Percentiles rank a stretch among this genome's conserved stretches.
Evolutionary conservation across 2,113 vertebrate genomes (phyloP).

Genomic region (Cnemophilus loriae): DNA sequence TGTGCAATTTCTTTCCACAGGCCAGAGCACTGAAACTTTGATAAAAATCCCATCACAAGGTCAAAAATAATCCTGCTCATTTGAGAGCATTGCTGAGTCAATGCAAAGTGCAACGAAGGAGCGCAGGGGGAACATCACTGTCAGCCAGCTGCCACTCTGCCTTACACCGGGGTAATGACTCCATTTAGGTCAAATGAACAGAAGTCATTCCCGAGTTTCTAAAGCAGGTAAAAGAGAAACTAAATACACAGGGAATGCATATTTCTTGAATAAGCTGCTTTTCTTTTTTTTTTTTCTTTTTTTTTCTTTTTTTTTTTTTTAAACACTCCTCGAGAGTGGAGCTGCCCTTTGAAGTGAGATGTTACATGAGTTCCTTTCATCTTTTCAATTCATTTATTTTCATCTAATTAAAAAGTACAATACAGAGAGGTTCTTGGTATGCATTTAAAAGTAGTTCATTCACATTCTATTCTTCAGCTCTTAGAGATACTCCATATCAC

Average conservation of each 20-base stretch:
- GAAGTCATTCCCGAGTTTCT: background rate
- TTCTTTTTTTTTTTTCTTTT: background rate
- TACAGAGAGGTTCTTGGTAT: background rate
- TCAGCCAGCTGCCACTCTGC: background rate
- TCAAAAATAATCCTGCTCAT: background rate
- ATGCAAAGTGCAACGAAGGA: background rate
- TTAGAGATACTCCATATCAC: background rate
- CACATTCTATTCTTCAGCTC: background rate
- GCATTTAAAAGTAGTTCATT: slow-evolving; percentile 3
- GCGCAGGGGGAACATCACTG: accelerated
- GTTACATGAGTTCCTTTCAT: slow-evolving; percentile 50
- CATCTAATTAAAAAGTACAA: slow-evolving; percentile 56
- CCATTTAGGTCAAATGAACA: slow-evolving; percentile 5
- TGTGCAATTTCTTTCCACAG: background rate
- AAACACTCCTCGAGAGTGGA: slow-evolving; percentile 12
- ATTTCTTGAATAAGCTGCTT: slow-evolving; percentile 48
- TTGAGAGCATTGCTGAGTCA: background rate
- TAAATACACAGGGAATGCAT: background rate
- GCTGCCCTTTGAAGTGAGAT: slow-evolving; percentile 51
- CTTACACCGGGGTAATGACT: background rate
- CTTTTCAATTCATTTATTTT: slow-evolving; percentile 60
- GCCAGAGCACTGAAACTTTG: background rate
- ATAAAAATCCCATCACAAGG: background rate
- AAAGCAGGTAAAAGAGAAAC: slow-evolving; percentile 28
- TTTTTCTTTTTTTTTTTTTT: background rate